Evolutionary conservation across 2,113 vertebrate species (phyloP).

Genomic region (Neolamprologus hecqui): DNA sequence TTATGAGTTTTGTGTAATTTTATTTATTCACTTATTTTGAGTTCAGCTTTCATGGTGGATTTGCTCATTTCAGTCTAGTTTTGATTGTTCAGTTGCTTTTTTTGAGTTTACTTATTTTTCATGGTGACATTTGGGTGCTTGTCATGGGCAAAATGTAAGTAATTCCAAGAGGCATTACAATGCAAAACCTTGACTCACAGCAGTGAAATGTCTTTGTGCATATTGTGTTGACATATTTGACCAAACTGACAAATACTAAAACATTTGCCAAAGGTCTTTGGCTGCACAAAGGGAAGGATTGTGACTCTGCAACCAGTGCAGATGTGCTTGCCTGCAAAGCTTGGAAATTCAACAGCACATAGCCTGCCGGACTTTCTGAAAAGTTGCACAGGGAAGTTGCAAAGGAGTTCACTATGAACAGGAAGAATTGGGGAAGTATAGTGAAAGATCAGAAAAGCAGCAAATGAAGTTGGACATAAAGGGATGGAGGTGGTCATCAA

Average conservation of each 20-base stretch:
- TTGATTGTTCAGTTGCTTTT: neutral
- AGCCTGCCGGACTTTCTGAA: neutral
- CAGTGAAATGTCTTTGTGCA: neutral
- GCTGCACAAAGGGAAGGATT: neutral
- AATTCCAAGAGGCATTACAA: neutral
- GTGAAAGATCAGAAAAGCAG: neutral
- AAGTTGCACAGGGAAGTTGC: neutral
- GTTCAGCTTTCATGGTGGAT: neutral
- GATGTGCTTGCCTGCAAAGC: neutral
- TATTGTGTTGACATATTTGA: neutral
- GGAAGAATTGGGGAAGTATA: neutral
- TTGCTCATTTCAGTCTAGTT: neutral
- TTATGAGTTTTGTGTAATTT: neutral
- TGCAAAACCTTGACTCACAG: neutral
- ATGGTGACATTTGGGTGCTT: neutral
- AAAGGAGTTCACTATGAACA: neutral
- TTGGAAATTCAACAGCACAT: neutral
- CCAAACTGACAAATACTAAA: neutral
- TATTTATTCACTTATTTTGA: neutral
- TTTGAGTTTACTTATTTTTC: neutral
- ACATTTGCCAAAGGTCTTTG: neutral
- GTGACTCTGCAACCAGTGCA: neutral
- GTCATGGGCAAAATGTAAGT: neutral
- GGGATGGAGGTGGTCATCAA: neutral
- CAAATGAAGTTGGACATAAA: neutral